Conservation (phyloP, 2,113 vertebrate genomes). For the Tapirus terrestris region DNA sequence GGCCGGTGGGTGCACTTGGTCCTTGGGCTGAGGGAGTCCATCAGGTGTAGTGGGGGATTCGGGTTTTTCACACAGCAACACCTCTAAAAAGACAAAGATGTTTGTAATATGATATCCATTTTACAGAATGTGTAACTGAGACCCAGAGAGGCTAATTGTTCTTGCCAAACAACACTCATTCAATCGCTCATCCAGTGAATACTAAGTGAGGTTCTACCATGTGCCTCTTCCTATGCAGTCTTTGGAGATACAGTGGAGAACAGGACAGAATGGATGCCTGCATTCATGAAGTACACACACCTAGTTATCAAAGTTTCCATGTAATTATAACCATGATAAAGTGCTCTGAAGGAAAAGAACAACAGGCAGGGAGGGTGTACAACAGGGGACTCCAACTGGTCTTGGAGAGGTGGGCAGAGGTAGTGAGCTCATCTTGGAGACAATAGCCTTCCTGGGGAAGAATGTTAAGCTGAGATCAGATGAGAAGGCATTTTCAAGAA, state of each 20-base stretch:
- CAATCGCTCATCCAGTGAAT: background rate
- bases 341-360: background rate
- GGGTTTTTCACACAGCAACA: background rate
- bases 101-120: background rate
- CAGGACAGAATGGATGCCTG: background rate
- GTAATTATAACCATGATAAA: background rate
- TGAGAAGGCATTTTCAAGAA: background rate
- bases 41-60: background rate
- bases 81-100: background rate
- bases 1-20: background rate
- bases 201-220: background rate
- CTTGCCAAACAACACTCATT: background rate
- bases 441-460: background rate
- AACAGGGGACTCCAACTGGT: background rate
- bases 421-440: background rate
- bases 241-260: background rate
- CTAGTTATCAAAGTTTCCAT: background rate
- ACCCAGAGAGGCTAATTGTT: background rate
- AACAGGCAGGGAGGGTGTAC: too few relatives aligned
- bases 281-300: background rate
- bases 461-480: background rate
- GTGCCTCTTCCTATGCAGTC: background rate
- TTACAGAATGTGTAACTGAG: background rate
- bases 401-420: background rate
- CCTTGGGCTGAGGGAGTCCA: background rate